Evolutionary conservation across 2,797 vertebrate species (phyloP), one percentile per base, ranked within the genome.

Genomic region (Anguilla anguilla): DNA sequence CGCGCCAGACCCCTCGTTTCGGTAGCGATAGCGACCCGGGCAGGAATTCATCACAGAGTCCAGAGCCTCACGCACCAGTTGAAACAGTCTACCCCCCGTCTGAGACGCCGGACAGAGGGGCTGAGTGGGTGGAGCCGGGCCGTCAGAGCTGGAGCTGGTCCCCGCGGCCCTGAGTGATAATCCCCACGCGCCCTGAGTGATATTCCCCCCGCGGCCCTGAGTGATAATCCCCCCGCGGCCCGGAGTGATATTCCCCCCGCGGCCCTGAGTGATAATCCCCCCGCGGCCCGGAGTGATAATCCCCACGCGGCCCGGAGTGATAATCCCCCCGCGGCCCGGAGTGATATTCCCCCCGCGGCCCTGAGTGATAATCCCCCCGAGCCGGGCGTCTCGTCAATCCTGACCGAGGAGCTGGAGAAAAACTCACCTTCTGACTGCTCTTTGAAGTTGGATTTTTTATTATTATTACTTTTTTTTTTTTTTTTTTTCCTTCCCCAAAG

Each of bases 371-470:
- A n/a, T n/a, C 89, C 87, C 4, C 39, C 67, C 69, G 79, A 9
- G 55, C 51, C 67, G 83, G 64, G 46, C 1, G 81, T 53, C 79
- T 25, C 31, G 1, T 11, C 2, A 25, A n/a, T 83, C 81, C 19
- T 89, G 87, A 90, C 85, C 61, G 87, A 84, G 15, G 59, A 90
- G 55, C 55, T 84, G 10, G 19, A 7, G 61, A 87, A 67, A 46
- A 74, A 87, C 79, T 85, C 79, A 88, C 83, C 59, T 89, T 88
- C 83, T 35, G 2, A 22, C 67, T 83, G 51, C 51, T 57, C 88
- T 93, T 92, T 90, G 86, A 92, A 90, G 90, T 55, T 25, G 64
- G 43, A 88, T 85, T 25, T 79, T 28, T 69, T 28, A 84, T 87
- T 49, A 59, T 74, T 31, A n/a, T 83, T 11, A 28, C 51, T 87